Evolutionary conservation across 2,797 vertebrate species (phyloP), one percentile per base, ranked within the genome.

Genomic region (Bryconaethiops microstoma): DNA sequence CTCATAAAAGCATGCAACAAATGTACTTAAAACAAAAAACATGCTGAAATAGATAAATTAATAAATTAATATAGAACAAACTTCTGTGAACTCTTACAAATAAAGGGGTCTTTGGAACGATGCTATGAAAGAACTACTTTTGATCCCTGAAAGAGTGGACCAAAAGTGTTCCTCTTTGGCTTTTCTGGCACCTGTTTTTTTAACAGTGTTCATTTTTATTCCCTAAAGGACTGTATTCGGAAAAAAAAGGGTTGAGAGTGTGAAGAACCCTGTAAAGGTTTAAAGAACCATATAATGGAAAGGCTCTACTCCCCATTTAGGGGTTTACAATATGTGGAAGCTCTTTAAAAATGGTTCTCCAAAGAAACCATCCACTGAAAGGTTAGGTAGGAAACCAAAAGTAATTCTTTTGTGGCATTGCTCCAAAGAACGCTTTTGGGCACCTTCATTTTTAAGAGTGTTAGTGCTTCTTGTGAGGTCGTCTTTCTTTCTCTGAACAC

Each of bases 1-100:
- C 69, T 62, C 23, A 80, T 74, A 74, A 17, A 84, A 77, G 55
- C 85, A 87, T 84, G 85, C 83, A 84, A 82, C 68, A 81, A 78
- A 78, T 72, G 60, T 78, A 78, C 71, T 78, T 40, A 25, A 52
- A 82, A 60, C 29, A 42, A 71, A 70, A 78, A 55, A 76, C 12
- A 78, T 54, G 70, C 39, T 70, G 42, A 82, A 80, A 72, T 65
- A 63, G 29, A 84, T 50, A 50, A 50, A 48, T 48, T 5, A 48
- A 50, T 50, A 50, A 50, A 82, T 78, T 70, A 75, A 72, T 74
- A 82, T 25, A 81, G 57, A 72, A 70, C 17, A 55, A 55, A 42
- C 6, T 74, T 23, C 69, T n/a, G 50, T 42, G 60, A 21, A 69
- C 29, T 65, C 35, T 40, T 69, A 8, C n/a, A 68, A 81, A 39